These are phyloP conservation scores for Gobio gobio DNA, from an alignment of 2,113 vertebrate species.

Conservation along the genomic window DNA sequence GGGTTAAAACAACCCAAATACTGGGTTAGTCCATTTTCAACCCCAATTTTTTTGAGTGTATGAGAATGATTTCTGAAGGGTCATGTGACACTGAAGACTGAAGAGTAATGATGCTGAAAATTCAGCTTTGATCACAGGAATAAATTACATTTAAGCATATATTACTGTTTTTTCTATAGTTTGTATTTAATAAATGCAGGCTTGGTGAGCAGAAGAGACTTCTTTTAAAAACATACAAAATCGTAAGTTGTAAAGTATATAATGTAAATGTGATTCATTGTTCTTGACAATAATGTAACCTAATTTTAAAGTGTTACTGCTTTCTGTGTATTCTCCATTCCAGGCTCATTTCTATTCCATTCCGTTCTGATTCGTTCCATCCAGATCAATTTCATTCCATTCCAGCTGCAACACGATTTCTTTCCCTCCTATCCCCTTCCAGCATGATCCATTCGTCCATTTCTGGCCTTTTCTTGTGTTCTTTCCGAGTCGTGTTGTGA, in stretches of 20 bases:
- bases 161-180: too few relatives aligned
- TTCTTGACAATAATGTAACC: not conserved
- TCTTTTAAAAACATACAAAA: too few relatives aligned
- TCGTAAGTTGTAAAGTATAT: not conserved
- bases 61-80: too few relatives aligned
- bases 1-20: too few relatives aligned
- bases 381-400: constrained; percentile 15
- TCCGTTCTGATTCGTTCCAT: not conserved
- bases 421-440: not conserved
- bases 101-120: too few relatives aligned
- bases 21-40: too few relatives aligned
- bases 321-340: not conserved
- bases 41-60: too few relatives aligned
- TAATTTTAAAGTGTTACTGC: not conserved
- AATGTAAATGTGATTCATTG: not conserved
- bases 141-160: too few relatives aligned
- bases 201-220: too few relatives aligned
- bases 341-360: not conserved
- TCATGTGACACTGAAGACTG: too few relatives aligned
- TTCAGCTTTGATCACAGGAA: too few relatives aligned
- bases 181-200: too few relatives aligned
- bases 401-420: not conserved
- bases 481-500: not conserved
- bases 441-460: constrained; percentile 25
- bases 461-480: not conserved